Evolutionary conservation across 1,140 invertebrate species (phyloP), one percentile per base, ranked within the genome.

Genomic region (Nasonia giraulti): DNA sequence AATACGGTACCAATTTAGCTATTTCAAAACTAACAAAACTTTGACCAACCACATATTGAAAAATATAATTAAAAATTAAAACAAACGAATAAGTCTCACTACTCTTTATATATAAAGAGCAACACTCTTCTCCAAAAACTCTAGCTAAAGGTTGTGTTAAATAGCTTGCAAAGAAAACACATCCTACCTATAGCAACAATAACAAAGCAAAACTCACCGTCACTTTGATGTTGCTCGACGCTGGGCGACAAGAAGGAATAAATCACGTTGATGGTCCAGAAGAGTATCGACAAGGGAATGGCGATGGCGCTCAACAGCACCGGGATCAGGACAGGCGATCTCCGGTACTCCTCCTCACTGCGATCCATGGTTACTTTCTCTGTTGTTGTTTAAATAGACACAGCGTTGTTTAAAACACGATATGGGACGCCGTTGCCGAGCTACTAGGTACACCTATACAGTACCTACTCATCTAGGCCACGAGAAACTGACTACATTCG

Each of bases 181-280:
- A 76, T 27, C 27, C 27, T 27, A 27, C 1, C 27, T 68, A 76
- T 77, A 37, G 23, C 6, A 27, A 27, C 27, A 27, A 27, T 27
- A 27, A 27, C 27, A 78, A 44, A 71, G 50, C 10, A 11, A 37
- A 31, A 85, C 62, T 93, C 92, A 95, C 95, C 95, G 91, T 95
- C 94, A 80, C 93, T 91, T 66, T 91, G 33, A 37, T 37, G 91
- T 85, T 88, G 76, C 33, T 94, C 91, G 40, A 89, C 88, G 27
- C 47, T 37, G 91, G 91, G 90, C 87, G 93, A 93, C 8, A 96
- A 91, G 86, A 95, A 94, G 0, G 94, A 94, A 89, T 96, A 95
- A 20, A 94, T 93, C 74, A 96, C 91, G 90, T 96, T 96, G 68
- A 94, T 93, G 85, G 95, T 93, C 96, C 96, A 97, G 92, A 96